Evolutionary conservation across 2,888 invertebrate species (phyloP), one percentile per base, ranked within the genome.

Genomic region (Agrenia bidenticulata): DNA sequence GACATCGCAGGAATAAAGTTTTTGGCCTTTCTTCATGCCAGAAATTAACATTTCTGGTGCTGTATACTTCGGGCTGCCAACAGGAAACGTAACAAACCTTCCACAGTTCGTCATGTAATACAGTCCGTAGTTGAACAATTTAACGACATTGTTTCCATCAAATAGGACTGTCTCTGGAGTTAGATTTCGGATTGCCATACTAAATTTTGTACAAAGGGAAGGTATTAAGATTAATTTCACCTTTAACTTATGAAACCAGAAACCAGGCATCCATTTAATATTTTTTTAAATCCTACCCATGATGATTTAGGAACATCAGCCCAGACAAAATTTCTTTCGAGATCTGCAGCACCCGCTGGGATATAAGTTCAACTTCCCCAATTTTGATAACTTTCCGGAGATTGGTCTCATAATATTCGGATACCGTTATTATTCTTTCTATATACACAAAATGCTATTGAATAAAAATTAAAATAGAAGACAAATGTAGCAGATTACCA

Each of bases 91-190:
- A 1, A 97, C 93, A 79, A 92, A 88, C 77, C 85, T 86, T 15
- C 94, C 95, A 78, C 85, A 84, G 75, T 88, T 89, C 17, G 95
- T 94, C 90, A 96, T 93, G 77, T 90, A 87, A 80, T 89, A 93
- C 75, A 96, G 81, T n/a, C 96, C 97, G 83, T 91, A 96, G 80
- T 94, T 93, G 77, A 92, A 92, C 39, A 98, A 80, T 79, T 95
- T 94, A 0, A 92, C 88, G 78, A 86, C 84, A 45, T 87, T 86
- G 77, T 85, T 82, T 51, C 82, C 82, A 78, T 90, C 88, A 41
- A 94, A 78, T 15, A 94, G 81, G 75, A 97, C 88, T 80, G 92
- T 93, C 76, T 90, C 89, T 58, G 89, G 87, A 65, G 89, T 87
- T 65, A 97, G 81, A 78, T 89, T 90, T 73, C 92, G 86, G 78